Conservation (phyloP, 2,113 vertebrate species). For the Donacobius atricapilla region DNA sequence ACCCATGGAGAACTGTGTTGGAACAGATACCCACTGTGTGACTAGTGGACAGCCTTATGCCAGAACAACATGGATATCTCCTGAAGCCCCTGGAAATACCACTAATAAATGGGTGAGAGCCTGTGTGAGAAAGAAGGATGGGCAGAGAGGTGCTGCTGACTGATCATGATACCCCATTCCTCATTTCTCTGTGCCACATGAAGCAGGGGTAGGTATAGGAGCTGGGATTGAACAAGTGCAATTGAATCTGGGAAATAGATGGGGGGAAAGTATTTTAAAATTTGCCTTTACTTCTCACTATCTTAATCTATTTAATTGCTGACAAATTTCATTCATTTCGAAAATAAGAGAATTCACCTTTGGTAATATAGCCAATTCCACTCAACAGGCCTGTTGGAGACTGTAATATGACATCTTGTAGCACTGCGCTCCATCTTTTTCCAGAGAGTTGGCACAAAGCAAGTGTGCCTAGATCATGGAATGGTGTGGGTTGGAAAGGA, state of each 20-base stretch:
- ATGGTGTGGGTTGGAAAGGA: neutral
- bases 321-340: neutral
- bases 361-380: neutral
- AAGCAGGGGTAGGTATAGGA: neutral
- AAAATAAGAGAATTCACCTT: neutral
- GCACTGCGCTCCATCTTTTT: neutral
- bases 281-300: neutral
- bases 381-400: neutral
- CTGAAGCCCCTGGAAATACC: neutral
- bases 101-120: neutral
- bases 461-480: neutral
- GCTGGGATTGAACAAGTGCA: neutral
- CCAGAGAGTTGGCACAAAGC: neutral
- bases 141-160: neutral
- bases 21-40: neutral
- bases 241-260: neutral
- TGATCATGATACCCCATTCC: rapidly evolving
- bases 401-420: neutral
- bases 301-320: neutral
- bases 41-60: rapidly evolving
- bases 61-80: neutral
- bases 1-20: neutral
- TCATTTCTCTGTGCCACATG: neutral
- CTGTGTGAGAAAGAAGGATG: neutral
- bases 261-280: neutral